phyloP scores from a whole-genome alignment of 1,140 invertebrate species.

The Spodoptera frugiperda region DNA sequence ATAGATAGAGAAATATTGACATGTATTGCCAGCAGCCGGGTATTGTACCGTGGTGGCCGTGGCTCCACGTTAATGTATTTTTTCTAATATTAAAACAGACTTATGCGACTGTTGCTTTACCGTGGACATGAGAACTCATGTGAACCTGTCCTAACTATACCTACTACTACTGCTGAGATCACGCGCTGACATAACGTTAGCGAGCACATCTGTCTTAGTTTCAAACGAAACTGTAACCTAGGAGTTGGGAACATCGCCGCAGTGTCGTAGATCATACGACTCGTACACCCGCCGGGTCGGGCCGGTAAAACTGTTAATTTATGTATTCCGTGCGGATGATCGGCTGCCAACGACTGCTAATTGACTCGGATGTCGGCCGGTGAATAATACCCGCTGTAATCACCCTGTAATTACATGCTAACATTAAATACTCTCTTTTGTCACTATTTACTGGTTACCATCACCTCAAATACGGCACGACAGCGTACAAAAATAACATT shows the following conservation, averaged over 20 bases:
- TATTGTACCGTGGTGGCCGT: neutral
- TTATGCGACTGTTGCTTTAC: too few relatives aligned
- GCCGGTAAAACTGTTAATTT: conserved; percentile 43
- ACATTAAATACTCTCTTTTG: conserved; percentile 5
- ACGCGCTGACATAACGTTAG: too few relatives aligned
- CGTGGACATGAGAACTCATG: too few relatives aligned
- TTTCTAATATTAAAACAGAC: neutral
- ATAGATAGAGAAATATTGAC: conserved; percentile 39
- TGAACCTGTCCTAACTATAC: too few relatives aligned
- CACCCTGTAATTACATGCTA: conserved; percentile 14
- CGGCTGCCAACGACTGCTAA: conserved; percentile 24
- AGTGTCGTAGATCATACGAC: conserved; percentile 19
- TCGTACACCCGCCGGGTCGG: too few relatives aligned
- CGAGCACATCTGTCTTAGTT: conserved; percentile 1
- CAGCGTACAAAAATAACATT: too few relatives aligned
- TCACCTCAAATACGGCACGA: too few relatives aligned
- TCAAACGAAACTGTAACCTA: neutral
- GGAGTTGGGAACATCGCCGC: conserved; percentile 3
- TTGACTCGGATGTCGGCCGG: conserved; percentile 29
- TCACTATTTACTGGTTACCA: conserved; percentile 1
- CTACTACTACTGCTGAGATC: too few relatives aligned
- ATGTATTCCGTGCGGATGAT: conserved; percentile 38
- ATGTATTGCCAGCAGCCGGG: conserved; percentile 11
- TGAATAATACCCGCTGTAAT: conserved; percentile 12
- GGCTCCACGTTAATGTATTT: neutral